Evolutionary conservation across 2,113 vertebrate genomes (phyloP).

Genomic region (Parus major): DNA sequence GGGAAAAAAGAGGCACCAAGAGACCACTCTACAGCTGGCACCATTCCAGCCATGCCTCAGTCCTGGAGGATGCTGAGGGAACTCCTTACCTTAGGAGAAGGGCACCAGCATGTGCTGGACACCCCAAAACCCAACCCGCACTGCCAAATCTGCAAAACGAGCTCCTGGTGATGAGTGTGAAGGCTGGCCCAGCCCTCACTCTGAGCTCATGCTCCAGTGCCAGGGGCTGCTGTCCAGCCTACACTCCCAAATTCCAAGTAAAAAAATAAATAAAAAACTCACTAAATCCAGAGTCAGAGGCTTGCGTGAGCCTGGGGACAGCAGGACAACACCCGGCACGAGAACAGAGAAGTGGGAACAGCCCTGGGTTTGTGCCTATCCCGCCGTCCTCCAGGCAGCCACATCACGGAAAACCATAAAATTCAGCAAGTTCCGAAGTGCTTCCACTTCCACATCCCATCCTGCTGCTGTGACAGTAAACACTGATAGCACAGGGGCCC

Average conservation of each 20-base stretch:
- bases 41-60: fast-evolving
- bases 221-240: background rate
- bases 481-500: background rate
- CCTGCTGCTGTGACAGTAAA: background rate
- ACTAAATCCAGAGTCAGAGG: background rate
- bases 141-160: background rate
- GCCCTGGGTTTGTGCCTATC: background rate
- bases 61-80: background rate
- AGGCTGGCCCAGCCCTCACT: background rate
- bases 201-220: fast-evolving
- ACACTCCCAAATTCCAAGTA: background rate
- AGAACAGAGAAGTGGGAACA: background rate
- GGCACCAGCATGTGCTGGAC: background rate
- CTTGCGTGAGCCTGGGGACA: fast-evolving
- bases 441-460: background rate
- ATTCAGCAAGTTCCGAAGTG: background rate
- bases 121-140: background rate
- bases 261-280: background rate
- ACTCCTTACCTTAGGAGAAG: background rate
- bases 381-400: background rate
- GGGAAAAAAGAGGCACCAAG: background rate
- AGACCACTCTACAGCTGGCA: background rate
- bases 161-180: background rate
- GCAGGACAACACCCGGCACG: fast-evolving
- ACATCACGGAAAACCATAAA: background rate